A percentile compares a stretch with the other conserved stretches of the same genome.
Conservation (phyloP, 2,888 invertebrate genomes). For the Eupithecia abbreviata region DNA sequence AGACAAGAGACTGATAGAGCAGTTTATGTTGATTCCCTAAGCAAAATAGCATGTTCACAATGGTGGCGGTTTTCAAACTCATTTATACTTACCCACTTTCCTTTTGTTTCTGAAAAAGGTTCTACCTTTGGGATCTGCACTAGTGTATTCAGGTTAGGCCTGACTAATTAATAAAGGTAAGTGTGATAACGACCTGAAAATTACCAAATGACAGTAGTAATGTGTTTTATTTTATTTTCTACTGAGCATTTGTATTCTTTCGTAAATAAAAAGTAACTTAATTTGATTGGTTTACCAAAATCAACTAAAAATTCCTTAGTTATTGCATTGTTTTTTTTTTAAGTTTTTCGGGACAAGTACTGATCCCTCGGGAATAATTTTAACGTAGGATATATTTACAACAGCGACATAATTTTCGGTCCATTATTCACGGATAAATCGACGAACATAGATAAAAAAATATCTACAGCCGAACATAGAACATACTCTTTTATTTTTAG, state of each 20-base stretch:
- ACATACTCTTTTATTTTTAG: too few relatives aligned
- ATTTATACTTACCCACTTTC: slow-evolving; percentile 1
- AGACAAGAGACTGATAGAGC: slow-evolving; percentile 11
- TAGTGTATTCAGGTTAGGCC: slow-evolving; percentile 6
- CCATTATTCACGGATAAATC: too few relatives aligned
- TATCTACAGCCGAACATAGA: too few relatives aligned
- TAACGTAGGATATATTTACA: too few relatives aligned
- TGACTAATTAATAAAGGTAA: slow-evolving; percentile 15
- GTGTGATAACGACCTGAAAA: slow-evolving; percentile 8
- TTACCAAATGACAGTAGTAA: slow-evolving; percentile 1
- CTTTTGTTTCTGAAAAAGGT: slow-evolving; percentile 11
- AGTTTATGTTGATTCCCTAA: slow-evolving; percentile 5
- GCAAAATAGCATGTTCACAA: slow-evolving; percentile 10
- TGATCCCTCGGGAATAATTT: too few relatives aligned
- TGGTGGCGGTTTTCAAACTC: neutral
- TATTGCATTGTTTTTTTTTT: too few relatives aligned
- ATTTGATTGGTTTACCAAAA: too few relatives aligned
- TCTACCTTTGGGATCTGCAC: slow-evolving; percentile 7
- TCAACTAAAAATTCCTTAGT: too few relatives aligned
- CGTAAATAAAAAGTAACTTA: neutral
- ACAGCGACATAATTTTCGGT: too few relatives aligned
- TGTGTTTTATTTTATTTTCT: slow-evolving; percentile 7
- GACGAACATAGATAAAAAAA: too few relatives aligned
- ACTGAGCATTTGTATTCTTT: neutral
- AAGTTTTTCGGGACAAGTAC: too few relatives aligned